Conservation (phyloP, 2,797 vertebrate genomes). For the Poecilia gillii region DNA sequence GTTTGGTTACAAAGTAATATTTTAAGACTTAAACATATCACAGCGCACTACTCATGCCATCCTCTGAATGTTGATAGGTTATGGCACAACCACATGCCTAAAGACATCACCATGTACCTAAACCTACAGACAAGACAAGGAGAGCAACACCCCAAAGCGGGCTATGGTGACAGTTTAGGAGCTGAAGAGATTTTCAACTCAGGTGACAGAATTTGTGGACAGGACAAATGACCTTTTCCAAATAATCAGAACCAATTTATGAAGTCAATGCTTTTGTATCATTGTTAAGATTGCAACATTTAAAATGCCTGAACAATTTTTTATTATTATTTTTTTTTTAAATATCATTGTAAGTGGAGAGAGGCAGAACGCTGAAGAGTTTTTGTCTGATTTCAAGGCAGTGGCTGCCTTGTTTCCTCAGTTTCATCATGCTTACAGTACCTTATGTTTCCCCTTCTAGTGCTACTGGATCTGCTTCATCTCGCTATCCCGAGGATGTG, state of each 20-base stretch:
- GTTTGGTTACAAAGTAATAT: neutral
- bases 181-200: neutral
- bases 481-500: slow-evolving; percentile 22
- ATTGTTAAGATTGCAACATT: neutral
- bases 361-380: slow-evolving; percentile 4
- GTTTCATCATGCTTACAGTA: slow-evolving; percentile 73
- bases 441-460: slow-evolving; percentile 22
- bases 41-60: neutral
- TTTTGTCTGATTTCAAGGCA: slow-evolving; percentile 1
- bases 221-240: neutral
- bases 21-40: neutral
- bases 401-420: slow-evolving; percentile 41
- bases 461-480: slow-evolving; percentile 32
- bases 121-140: neutral
- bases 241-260: neutral
- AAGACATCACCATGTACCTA: neutral
- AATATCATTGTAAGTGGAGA: neutral
- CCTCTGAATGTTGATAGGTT: neutral
- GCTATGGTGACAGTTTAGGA: neutral
- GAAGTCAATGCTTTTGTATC: neutral
- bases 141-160: neutral
- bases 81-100: neutral
- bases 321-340: no score
- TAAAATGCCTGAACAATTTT: neutral
- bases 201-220: neutral